Evolutionary conservation across 2,113 vertebrate species (phyloP).

Genomic region (Epinephelus lanceolatus): DNA sequence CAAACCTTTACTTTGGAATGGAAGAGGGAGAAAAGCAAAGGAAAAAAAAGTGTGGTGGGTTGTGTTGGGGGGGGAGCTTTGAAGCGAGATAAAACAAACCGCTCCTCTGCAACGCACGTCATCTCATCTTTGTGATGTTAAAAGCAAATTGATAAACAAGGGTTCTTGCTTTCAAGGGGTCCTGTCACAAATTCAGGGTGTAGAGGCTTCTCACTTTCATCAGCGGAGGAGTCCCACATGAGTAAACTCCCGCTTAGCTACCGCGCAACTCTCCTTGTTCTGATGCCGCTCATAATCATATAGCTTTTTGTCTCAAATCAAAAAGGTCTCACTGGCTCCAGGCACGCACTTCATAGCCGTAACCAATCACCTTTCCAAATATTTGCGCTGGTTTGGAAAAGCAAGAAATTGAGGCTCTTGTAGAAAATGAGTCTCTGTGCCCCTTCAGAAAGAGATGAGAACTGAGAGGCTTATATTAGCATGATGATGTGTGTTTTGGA

Average conservation of each 20-base stretch:
- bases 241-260: conserved; percentile 58
- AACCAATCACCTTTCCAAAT: conserved; percentile 89
- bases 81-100: conserved; percentile 84
- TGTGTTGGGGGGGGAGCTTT: conserved; percentile 77
- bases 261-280: conserved; percentile 54
- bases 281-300: conserved; percentile 72
- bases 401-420: conserved; percentile 87
- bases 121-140: conserved; percentile 79
- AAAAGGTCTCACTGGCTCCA: conserved; percentile 76
- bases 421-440: conserved; percentile 77
- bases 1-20: conserved; percentile 87
- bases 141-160: conserved; percentile 85
- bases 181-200: conserved; percentile 83
- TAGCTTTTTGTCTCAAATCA: conserved; percentile 72
- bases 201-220: conserved; percentile 79
- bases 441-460: conserved; percentile 82
- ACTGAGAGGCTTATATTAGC: conserved; percentile 34
- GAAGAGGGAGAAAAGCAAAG: conserved; percentile 60
- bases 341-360: conserved; percentile 48
- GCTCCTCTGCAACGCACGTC: conserved; percentile 65
- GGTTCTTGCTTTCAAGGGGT: conserved; percentile 68
- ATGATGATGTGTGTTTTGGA: conserved; percentile 54
- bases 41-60: conserved; percentile 73
- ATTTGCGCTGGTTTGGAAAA: conserved; percentile 87
- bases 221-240: conserved; percentile 68